These are phyloP conservation scores for Xiphophorus birchmanni DNA, from an alignment of 2,797 vertebrate genomes.

Conservation along the genomic window DNA sequence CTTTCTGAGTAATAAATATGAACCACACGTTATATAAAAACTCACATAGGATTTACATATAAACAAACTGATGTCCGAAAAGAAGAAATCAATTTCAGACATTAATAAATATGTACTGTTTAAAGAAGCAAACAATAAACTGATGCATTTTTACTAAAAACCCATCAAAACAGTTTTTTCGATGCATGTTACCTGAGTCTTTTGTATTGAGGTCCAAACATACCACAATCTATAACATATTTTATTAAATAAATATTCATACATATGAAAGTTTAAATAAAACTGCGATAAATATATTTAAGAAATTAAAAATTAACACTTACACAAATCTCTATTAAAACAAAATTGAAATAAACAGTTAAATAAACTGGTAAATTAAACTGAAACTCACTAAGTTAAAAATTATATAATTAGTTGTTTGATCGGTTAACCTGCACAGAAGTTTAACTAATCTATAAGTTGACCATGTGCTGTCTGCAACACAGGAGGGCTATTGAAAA, in stretches of 20 bases:
- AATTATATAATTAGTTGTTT: too few relatives aligned
- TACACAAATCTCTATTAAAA: neutral
- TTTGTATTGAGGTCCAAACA: neutral
- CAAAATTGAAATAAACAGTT: neutral
- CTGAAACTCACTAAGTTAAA: neutral
- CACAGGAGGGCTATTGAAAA: neutral
- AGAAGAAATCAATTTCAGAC: neutral
- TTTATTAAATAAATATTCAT: neutral
- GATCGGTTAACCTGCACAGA: too few relatives aligned
- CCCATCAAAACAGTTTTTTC: neutral
- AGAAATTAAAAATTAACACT: neutral
- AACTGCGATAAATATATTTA: neutral
- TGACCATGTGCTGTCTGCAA: neutral
- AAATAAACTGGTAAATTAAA: neutral
- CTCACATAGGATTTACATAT: neutral
- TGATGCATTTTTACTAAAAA: neutral
- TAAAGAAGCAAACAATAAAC: neutral
- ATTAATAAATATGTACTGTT: conserved; percentile 15
- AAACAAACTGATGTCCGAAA: neutral
- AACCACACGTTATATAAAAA: conserved; percentile 8
- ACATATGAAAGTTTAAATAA: neutral
- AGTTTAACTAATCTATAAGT: too few relatives aligned
- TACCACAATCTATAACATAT: neutral
- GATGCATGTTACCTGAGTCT: neutral
- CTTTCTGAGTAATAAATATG: neutral